A percentile compares a stretch with the other conserved stretches of the same genome.
Conservation (phyloP, 2,888 invertebrate genomes). For the Cryptophagus acutangulus region DNA sequence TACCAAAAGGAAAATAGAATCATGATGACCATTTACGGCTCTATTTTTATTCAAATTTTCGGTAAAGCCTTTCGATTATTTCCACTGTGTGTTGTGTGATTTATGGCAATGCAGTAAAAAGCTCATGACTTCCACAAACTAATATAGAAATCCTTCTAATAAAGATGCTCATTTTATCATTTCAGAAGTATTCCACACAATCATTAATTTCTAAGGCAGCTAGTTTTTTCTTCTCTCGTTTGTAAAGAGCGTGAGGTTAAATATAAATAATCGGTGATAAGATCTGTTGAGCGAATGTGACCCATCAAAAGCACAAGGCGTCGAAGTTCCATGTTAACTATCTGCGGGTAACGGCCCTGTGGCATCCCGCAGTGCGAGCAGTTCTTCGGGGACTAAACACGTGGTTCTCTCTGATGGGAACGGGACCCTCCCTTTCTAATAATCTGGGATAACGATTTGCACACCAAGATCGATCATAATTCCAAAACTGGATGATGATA, state of each 20-base stretch:
- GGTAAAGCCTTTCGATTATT: constrained; percentile 24
- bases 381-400: constrained; percentile 10
- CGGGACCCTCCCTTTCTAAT: constrained; percentile 35
- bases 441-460: constrained; percentile 24
- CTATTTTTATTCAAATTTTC: constrained; percentile 25
- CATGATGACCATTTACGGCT: constrained; percentile 28
- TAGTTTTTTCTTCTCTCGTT: no score
- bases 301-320: constrained; percentile 12
- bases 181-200: constrained; percentile 40
- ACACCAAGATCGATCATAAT: constrained; percentile 27
- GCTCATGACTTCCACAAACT: no score
- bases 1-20: constrained; percentile 19
- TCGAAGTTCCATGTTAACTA: constrained; percentile 17
- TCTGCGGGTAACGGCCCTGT: constrained; percentile 16
- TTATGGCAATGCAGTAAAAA: no score
- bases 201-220: constrained; percentile 44
- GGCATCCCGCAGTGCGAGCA: constrained; percentile 18
- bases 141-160: constrained; percentile 37
- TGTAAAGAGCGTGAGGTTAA: constrained; percentile 37
- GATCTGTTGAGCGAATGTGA: constrained; percentile 26
- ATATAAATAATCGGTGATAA: constrained; percentile 32
- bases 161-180: constrained; percentile 45
- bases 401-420: constrained; percentile 34
- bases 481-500: constrained; percentile 8
- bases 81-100: background rate